Evolutionary conservation across 1,140 invertebrate species (phyloP).

Genomic region (Gryon sp.): DNA sequence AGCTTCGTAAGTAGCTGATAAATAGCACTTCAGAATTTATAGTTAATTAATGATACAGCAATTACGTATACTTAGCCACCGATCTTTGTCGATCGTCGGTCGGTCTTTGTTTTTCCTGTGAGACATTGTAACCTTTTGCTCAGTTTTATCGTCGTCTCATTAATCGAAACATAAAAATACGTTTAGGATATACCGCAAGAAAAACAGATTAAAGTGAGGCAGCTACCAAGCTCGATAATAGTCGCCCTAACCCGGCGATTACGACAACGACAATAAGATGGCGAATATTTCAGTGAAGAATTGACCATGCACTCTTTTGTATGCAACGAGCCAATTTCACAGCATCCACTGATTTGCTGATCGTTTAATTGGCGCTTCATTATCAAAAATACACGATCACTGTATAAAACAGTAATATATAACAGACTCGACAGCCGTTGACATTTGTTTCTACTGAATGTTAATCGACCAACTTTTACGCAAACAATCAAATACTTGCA

Average conservation of each 20-base stretch:
- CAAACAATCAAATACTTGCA: background rate
- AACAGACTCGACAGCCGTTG: slow-evolving; percentile 46
- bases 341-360: slow-evolving; percentile 47
- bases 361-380: slow-evolving; percentile 57
- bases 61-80: slow-evolving; percentile 63
- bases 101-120: slow-evolving; percentile 52
- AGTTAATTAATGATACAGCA: slow-evolving; percentile 73
- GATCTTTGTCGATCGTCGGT: slow-evolving; percentile 28
- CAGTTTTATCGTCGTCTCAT: slow-evolving; percentile 67
- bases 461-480: slow-evolving; percentile 35
- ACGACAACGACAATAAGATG: slow-evolving; percentile 30
- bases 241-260: slow-evolving; percentile 32
- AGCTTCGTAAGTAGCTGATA: slow-evolving; percentile 62
- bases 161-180: slow-evolving; percentile 69
- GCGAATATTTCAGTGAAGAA: slow-evolving; percentile 37
- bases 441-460: slow-evolving; percentile 29
- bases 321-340: slow-evolving; percentile 57
- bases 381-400: slow-evolving; percentile 59
- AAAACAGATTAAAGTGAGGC: slow-evolving; percentile 64
- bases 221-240: slow-evolving; percentile 57
- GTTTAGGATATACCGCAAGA: slow-evolving; percentile 64
- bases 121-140: slow-evolving; percentile 17
- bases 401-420: slow-evolving; percentile 50
- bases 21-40: slow-evolving; percentile 65
- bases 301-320: slow-evolving; percentile 58